Percentiles rank a stretch among this genome's conserved stretches.
phyloP scores from a whole-genome alignment of 2,797 vertebrate species.

The Hyperoplus immaculatus region DNA sequence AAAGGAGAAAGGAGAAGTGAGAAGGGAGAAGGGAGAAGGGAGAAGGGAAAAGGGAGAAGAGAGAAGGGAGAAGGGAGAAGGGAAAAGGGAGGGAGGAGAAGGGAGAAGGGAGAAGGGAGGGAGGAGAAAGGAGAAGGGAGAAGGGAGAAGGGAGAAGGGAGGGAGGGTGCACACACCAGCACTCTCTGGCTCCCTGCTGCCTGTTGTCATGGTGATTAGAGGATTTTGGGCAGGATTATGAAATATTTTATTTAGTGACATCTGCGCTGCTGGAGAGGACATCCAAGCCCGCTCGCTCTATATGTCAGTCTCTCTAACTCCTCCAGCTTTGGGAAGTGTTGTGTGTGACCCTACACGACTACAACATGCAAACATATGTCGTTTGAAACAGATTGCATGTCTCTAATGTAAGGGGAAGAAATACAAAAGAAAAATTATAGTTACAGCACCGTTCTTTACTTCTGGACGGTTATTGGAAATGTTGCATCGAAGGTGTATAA shows the following conservation, averaged over 20 bases:
- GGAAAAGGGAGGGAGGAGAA: too few species aligned
- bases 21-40: conserved; percentile 20
- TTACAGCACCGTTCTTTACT: not conserved
- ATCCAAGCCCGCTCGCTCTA: conserved; percentile 63
- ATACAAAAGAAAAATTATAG: not conserved
- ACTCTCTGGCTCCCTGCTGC: conserved; percentile 82
- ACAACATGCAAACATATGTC: conserved; percentile 44
- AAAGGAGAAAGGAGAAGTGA: conserved; percentile 19
- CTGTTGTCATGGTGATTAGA: conserved; percentile 88
- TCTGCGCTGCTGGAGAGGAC: conserved; percentile 85
- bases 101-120: conserved; percentile 20
- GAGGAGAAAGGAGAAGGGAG: conserved; percentile 20
- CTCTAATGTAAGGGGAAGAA: not conserved
- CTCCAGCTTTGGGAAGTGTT: conserved; percentile 40
- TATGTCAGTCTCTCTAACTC: conserved; percentile 55
- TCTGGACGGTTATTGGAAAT: not conserved
- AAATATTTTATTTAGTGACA: conserved; percentile 86
- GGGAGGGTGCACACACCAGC: conserved; percentile 72
- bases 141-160: conserved; percentile 13
- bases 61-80: conserved; percentile 17
- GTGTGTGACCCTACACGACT: conserved; percentile 48
- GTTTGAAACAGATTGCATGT: conserved; percentile 25
- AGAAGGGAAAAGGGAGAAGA: too few species aligned
- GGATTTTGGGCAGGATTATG: conserved; percentile 88
- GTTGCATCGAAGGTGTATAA: not conserved